Conservation (phyloP, 2,797 vertebrate genomes). For the Crenuchus spilurus region DNA sequence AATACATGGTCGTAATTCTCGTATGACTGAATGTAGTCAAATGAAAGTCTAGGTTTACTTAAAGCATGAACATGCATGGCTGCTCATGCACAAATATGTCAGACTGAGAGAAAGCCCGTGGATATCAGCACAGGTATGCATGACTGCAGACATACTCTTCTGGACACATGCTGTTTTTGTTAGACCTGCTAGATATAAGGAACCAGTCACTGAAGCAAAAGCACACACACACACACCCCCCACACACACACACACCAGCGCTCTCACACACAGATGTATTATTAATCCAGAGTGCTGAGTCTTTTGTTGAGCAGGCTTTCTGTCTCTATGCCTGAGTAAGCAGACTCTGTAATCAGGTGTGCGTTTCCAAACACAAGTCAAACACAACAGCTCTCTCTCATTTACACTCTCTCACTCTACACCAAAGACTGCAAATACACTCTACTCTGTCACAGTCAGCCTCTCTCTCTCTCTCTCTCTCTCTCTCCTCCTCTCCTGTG, state of each 20-base stretch:
- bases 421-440: conserved; percentile 11
- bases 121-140: conserved; percentile 7
- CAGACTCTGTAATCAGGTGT: conserved; percentile 29
- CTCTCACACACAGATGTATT: not conserved
- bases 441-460: conserved; percentile 7
- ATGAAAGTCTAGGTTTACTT: not conserved
- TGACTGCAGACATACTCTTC: not conserved
- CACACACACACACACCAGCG: not conserved
- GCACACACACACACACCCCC: not conserved
- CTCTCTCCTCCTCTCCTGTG: conserved; percentile 29
- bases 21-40: no score
- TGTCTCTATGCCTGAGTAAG: conserved; percentile 34
- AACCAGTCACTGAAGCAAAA: not conserved
- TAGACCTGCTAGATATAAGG: conserved; percentile 10
- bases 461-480: conserved; percentile 14
- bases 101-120: not conserved
- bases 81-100: not conserved
- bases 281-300: conserved; percentile 26
- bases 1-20: no score
- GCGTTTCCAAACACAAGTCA: conserved; percentile 33
- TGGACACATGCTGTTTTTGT: conserved; percentile 15
- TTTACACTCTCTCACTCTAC: conserved; percentile 11
- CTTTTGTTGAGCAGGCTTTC: conserved; percentile 36
- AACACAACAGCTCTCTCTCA: conserved; percentile 28
- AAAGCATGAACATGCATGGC: not conserved